These are phyloP conservation scores for Ictalurus furcatus DNA, from an alignment of 2,113 vertebrate genomes.

Conservation along the genomic window DNA sequence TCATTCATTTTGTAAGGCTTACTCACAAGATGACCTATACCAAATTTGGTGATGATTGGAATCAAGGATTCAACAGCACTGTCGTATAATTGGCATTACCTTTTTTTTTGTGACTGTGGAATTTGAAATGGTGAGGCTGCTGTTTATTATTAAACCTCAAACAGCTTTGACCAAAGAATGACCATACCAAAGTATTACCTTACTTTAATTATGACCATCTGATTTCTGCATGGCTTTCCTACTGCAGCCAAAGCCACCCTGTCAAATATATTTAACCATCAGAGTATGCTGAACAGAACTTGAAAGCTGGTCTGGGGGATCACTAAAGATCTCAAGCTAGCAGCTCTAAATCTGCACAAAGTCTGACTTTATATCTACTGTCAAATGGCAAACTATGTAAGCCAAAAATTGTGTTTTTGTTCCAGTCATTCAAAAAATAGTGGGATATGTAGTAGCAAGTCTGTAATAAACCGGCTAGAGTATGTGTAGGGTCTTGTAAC, in stretches of 20 bases:
- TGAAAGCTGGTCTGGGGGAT: not conserved
- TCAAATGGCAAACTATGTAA: not conserved
- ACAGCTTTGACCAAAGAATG: not conserved
- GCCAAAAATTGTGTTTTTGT: not conserved
- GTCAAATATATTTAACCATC: slow-evolving; percentile 27
- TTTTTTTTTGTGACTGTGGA: not conserved
- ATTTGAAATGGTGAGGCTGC: not conserved
- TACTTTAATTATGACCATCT: slow-evolving; percentile 30
- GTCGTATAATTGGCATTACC: not conserved
- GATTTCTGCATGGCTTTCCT: slow-evolving; percentile 14
- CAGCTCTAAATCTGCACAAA: no score
- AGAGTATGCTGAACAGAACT: not conserved
- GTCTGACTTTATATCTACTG: not conserved
- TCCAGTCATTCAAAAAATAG: not conserved
- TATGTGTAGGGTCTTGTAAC: not conserved
- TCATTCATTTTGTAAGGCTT: no score
- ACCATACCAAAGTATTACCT: slow-evolving; percentile 20
- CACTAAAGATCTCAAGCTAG: not conserved
- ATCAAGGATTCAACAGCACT: not conserved
- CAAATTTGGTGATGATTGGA: no score
- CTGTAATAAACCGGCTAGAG: not conserved
- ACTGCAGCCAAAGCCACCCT: not conserved
- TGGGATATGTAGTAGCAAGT: not conserved
- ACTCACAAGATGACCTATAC: no score
- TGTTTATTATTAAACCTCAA: slow-evolving; percentile 2